These are phyloP conservation scores for Rhogogaster chlorosoma DNA, from an alignment of 2,888 invertebrate genomes.

Conservation along the genomic window DNA sequence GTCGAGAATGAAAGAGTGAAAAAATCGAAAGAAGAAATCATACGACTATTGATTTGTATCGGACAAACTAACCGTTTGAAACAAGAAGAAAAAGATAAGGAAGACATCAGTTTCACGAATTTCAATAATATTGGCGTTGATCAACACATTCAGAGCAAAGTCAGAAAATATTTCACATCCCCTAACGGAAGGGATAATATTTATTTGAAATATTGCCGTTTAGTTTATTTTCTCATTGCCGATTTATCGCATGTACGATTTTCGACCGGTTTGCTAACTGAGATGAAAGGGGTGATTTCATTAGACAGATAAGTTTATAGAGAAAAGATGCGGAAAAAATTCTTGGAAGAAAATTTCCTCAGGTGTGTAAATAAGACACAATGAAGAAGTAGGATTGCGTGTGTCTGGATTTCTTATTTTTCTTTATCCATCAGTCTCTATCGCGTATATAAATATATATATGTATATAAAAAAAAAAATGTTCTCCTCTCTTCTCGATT, in stretches of 20 bases:
- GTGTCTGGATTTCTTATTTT: not conserved
- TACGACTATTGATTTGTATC: not conserved
- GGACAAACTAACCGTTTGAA: not conserved
- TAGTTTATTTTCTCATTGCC: not conserved
- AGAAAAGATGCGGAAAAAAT: not conserved
- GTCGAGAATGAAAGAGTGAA: not conserved
- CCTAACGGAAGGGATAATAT: not conserved
- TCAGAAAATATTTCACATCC: not conserved
- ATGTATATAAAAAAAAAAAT: not conserved
- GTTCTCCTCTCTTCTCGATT: not conserved
- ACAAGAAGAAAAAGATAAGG: too few relatives aligned
- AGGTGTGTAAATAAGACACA: not conserved
- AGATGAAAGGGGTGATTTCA: not conserved
- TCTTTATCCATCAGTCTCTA: not conserved
- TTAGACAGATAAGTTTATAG: not conserved
- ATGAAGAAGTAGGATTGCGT: not conserved
- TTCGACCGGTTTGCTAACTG: not conserved
- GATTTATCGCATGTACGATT: not conserved
- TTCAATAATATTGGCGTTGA: too few relatives aligned
- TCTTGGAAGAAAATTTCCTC: not conserved
- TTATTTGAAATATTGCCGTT: not conserved
- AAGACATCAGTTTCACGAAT: too few relatives aligned
- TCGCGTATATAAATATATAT: too few relatives aligned
- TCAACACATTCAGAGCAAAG: not conserved
- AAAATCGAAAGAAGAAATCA: not conserved